Conservation (phyloP, 2,888 invertebrate species). For the Conus canariensis region DNA sequence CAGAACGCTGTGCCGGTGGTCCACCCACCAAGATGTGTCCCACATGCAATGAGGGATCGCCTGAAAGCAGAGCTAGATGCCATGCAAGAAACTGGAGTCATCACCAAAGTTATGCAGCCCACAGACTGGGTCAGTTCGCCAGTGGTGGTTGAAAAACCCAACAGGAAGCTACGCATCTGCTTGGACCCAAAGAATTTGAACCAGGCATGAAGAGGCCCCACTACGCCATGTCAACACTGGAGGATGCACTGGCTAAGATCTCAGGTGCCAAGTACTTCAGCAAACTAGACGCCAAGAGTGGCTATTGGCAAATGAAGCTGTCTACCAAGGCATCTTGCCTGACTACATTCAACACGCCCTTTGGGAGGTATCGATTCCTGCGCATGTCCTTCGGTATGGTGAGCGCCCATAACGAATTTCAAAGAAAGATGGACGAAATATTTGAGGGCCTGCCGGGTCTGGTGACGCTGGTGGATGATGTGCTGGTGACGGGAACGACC, state of each 20-base stretch:
- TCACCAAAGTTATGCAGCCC: neutral
- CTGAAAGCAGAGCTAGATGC: neutral
- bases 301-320: slow-evolving; percentile 43
- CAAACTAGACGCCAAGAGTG: neutral
- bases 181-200: neutral
- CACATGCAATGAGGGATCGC: neutral
- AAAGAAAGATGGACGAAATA: slow-evolving; percentile 27
- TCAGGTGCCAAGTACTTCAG: slow-evolving; percentile 5
- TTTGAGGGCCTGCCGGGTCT: slow-evolving; percentile 1
- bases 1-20: neutral
- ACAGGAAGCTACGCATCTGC: neutral
- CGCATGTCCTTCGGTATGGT: too few relatives aligned
- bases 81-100: neutral
- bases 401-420: neutral
- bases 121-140: neutral
- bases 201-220: neutral
- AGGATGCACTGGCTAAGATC: slow-evolving; percentile 29
- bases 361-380: slow-evolving; percentile 50
- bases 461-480: neutral
- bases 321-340: slow-evolving; percentile 43
- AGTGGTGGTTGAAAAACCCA: neutral
- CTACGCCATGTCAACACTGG: neutral
- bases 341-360: slow-evolving; percentile 50
- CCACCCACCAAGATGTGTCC: neutral
- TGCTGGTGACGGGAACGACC: slow-evolving; percentile 36